phyloP scores from a whole-genome alignment of 2,797 vertebrate genomes.

The Hylomyscus alleni region DNA sequence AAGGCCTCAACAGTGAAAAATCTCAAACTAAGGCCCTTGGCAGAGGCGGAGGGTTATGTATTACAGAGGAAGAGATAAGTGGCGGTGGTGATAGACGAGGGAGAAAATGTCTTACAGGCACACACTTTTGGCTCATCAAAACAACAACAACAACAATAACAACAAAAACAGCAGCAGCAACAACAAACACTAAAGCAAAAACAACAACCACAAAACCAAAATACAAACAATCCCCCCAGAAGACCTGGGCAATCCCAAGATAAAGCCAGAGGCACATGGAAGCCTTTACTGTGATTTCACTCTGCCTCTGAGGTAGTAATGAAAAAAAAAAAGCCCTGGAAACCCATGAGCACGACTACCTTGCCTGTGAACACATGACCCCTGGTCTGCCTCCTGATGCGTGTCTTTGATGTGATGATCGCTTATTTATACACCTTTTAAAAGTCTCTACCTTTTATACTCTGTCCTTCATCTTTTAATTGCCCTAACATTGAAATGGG shows the following conservation, averaged over 20 bases:
- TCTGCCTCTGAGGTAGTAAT: neutral
- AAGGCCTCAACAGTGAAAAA: neutral
- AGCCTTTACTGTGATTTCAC: neutral
- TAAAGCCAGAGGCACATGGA: neutral
- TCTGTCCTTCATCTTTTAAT: neutral
- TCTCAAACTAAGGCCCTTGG: neutral
- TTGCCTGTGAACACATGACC: neutral
- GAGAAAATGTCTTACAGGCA: neutral
- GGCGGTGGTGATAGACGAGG: neutral
- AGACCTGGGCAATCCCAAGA: neutral
- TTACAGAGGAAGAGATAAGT: neutral
- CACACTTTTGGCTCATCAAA: neutral
- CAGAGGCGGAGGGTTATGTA: neutral
- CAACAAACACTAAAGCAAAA: neutral
- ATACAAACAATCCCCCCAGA: too few species aligned
- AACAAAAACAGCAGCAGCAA: neutral
- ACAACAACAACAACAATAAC: neutral
- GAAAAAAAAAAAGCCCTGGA: neutral
- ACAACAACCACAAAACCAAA: neutral
- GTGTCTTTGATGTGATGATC: slow-evolving; percentile 1
- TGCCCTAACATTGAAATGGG: slow-evolving; percentile 6
- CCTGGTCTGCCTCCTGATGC: neutral
- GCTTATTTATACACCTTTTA: neutral
- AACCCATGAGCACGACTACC: neutral
- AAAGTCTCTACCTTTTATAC: neutral